These are phyloP conservation scores for Ridgeia piscesae DNA, from an alignment of 1,140 invertebrate species.

Conservation along the genomic window DNA sequence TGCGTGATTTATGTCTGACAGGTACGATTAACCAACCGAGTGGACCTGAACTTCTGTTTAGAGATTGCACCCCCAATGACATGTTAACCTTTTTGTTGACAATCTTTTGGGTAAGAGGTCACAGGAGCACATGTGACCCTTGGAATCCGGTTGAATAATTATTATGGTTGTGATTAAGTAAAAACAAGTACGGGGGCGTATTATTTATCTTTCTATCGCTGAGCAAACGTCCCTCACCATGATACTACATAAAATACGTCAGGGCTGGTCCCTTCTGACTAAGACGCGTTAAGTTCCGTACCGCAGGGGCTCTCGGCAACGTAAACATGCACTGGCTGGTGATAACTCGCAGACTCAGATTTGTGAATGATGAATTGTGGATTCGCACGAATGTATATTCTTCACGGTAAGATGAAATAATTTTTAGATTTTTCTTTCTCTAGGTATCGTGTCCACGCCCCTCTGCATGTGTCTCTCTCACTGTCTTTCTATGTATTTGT, in stretches of 20 bases:
- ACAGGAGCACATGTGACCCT: background rate
- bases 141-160: background rate
- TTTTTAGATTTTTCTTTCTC: background rate
- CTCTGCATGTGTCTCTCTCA: no score
- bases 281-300: background rate
- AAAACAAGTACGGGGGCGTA: background rate
- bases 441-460: no score
- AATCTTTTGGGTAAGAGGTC: background rate
- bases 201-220: background rate
- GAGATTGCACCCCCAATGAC: background rate
- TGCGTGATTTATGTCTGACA: background rate
- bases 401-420: background rate
- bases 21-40: background rate
- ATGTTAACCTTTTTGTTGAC: background rate
- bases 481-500: no score
- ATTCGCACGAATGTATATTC: background rate
- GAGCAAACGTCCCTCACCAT: background rate
- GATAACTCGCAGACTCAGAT: background rate
- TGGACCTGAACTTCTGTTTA: background rate
- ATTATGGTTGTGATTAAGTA: background rate
- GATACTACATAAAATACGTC: background rate
- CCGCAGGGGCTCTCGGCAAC: background rate
- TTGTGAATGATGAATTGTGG: background rate
- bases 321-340: background rate
- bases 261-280: background rate